A percentile compares a stretch with the other conserved stretches of the same genome.
Conservation (phyloP, 2,113 vertebrate genomes). For the Castor canadensis region DNA sequence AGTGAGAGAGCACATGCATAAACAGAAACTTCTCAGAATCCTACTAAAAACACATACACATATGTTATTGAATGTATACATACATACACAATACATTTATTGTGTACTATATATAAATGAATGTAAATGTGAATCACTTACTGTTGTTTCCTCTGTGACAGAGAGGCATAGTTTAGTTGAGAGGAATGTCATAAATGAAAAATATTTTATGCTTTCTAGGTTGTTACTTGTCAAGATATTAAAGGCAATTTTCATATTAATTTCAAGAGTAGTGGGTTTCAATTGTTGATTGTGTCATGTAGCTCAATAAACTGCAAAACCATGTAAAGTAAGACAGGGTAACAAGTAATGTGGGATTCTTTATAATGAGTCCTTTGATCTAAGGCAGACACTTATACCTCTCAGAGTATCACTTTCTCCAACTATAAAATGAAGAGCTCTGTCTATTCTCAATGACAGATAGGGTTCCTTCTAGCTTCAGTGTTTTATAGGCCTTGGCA, state of each 20-base stretch:
- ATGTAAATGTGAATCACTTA: neutral
- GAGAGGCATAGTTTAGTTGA: neutral
- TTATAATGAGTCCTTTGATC: neutral
- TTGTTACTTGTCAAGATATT: neutral
- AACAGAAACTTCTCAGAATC: neutral
- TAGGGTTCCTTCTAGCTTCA: neutral
- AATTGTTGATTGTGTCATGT: neutral
- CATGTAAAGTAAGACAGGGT: neutral
- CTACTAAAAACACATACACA: neutral
- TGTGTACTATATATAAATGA: neutral
- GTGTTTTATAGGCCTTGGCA: neutral
- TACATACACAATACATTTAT: neutral
- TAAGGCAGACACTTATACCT: neutral
- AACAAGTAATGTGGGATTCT: neutral
- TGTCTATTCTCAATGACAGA: neutral
- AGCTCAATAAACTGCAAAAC: neutral
- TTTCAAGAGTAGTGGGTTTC: neutral
- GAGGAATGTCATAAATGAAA: neutral
- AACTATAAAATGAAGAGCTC: neutral
- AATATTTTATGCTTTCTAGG: neutral
- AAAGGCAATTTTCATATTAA: constrained; percentile 11
- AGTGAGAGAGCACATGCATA: neutral
- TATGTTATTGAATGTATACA: neutral
- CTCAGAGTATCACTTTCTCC: neutral
- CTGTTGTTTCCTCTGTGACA: neutral